Evolutionary conservation across 1,140 invertebrate species (phyloP).

Genomic region (Brachionus rubens): DNA sequence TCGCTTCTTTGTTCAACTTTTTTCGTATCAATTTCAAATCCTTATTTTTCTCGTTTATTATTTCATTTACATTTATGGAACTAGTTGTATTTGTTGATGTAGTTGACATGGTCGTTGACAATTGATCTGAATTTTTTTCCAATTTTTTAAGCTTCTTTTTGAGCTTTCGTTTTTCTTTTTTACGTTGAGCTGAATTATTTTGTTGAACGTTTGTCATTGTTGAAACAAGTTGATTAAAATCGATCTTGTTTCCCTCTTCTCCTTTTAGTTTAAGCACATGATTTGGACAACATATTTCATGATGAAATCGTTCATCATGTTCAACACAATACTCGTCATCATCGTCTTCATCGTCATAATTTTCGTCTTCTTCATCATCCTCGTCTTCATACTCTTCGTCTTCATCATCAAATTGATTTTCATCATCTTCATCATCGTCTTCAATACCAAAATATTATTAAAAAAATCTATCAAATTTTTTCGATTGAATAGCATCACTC

Average conservation of each 20-base stretch:
- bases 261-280: background rate
- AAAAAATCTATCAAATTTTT: background rate
- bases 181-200: background rate
- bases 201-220: background rate
- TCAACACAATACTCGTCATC: constrained; percentile 11
- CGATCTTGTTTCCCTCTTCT: background rate
- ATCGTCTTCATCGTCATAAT: background rate
- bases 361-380: background rate
- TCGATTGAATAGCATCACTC: no score
- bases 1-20: background rate
- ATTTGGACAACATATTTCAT: constrained; percentile 3
- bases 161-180: constrained; percentile 33
- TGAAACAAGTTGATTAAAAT: background rate
- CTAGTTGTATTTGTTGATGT: constrained; percentile 24
- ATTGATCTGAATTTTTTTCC: background rate
- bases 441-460: background rate
- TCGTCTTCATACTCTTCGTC: background rate
- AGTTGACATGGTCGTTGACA: background rate
- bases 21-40: background rate
- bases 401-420: background rate
- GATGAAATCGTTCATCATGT: background rate
- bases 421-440: background rate
- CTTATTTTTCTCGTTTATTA: constrained; percentile 8
- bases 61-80: constrained; percentile 3
- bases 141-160: constrained; percentile 31